Conservation (phyloP, 2,113 vertebrate genomes). For the Petaurus breviceps region DNA sequence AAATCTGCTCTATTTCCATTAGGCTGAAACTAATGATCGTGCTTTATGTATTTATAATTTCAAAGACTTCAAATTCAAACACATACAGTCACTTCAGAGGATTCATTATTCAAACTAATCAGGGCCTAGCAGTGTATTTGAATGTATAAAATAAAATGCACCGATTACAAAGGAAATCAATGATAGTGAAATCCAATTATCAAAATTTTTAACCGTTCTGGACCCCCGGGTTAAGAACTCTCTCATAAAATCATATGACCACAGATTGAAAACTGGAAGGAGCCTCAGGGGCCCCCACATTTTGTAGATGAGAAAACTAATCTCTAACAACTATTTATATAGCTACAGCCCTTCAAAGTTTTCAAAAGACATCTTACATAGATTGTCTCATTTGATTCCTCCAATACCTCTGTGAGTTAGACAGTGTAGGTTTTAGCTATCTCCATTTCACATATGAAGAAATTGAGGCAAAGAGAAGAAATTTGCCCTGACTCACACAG, state of each 20-base stretch:
- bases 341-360: background rate
- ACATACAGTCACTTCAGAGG: background rate
- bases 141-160: background rate
- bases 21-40: background rate
- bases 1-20: background rate
- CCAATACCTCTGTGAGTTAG: background rate
- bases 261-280: background rate
- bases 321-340: background rate
- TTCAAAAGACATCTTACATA: too few species aligned
- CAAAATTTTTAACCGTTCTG: background rate
- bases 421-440: background rate
- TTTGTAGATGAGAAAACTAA: background rate
- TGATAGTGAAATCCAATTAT: background rate
- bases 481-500: background rate
- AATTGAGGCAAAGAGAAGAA: background rate
- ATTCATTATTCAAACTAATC: background rate
- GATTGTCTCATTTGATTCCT: background rate
- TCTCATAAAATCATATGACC: background rate
- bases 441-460: background rate
- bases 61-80: background rate
- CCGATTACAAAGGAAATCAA: background rate
- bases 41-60: background rate
- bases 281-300: background rate
- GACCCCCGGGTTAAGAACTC: background rate
- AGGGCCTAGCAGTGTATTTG: too few species aligned